phyloP scores from a whole-genome alignment of 2,797 vertebrate genomes.

The Schizopygopsis pylzovi region DNA sequence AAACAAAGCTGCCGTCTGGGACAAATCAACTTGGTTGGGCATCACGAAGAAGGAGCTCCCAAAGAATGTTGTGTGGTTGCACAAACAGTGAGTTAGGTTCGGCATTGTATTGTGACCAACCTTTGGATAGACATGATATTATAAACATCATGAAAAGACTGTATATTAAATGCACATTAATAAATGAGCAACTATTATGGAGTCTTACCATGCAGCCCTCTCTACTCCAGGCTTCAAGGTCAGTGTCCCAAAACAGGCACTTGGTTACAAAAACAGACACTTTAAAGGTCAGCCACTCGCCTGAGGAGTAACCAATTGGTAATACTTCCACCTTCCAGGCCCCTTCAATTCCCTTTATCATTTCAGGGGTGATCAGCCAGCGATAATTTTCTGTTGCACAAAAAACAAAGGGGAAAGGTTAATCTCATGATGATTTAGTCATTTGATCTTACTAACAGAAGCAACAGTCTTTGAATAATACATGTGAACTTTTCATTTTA shows the following conservation, averaged over 20 bases:
- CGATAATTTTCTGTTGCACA: slow-evolving; percentile 68
- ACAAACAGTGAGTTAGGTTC: slow-evolving; percentile 79
- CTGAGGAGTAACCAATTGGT: slow-evolving; percentile 60
- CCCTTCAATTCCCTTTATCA: slow-evolving; percentile 64
- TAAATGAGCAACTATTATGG: not conserved
- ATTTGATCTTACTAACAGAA: not conserved
- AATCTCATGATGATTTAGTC: not conserved
- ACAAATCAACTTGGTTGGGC: slow-evolving; percentile 80
- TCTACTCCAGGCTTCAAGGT: slow-evolving; percentile 63
- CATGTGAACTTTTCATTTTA: not conserved
- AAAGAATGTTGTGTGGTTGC: slow-evolving; percentile 85
- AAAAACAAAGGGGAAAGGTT: slow-evolving; percentile 30
- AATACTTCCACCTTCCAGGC: slow-evolving; percentile 69
- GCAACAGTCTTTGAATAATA: not conserved
- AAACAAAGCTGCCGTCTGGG: slow-evolving; percentile 76
- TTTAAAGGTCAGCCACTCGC: slow-evolving; percentile 52
- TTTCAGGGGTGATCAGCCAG: slow-evolving; percentile 78
- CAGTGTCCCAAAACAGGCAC: slow-evolving; percentile 76
- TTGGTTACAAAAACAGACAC: slow-evolving; percentile 67
- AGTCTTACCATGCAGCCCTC: slow-evolving; percentile 74
- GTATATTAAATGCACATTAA: not conserved
- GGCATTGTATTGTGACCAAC: slow-evolving; percentile 71
- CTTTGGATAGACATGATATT: slow-evolving; percentile 62
- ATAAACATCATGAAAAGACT: slow-evolving; percentile 23
- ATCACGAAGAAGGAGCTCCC: slow-evolving; percentile 83